Conservation (phyloP, 2,113 vertebrate genomes). For the Echinops telfairi region DNA sequence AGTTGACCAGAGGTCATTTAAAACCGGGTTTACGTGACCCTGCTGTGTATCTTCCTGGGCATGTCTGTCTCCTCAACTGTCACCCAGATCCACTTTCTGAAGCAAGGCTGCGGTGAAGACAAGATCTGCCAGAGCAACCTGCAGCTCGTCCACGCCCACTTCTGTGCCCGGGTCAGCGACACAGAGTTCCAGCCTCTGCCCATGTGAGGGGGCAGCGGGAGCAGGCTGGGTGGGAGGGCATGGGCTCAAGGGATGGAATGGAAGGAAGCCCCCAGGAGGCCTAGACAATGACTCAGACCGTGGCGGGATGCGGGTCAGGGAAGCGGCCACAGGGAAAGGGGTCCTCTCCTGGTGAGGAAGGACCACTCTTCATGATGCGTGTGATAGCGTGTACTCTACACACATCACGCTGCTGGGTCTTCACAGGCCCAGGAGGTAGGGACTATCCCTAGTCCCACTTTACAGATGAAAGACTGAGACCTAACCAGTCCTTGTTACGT, state of each 20-base stretch:
- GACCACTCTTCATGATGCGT: background rate
- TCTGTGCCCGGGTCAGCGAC: conserved; percentile 88
- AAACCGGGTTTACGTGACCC: background rate
- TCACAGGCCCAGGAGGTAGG: background rate
- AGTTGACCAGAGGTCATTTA: background rate
- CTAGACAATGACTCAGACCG: background rate
- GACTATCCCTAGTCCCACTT: background rate
- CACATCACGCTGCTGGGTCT: background rate
- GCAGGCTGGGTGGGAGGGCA: background rate
- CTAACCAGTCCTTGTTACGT: background rate
- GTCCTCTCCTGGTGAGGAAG: background rate
- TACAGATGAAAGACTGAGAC: background rate
- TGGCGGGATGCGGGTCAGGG: background rate
- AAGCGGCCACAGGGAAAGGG: rapidly evolving
- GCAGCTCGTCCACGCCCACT: conserved; percentile 89
- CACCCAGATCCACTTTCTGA: conserved; percentile 93
- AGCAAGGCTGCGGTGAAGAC: conserved; percentile 95
- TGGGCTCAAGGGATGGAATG: background rate
- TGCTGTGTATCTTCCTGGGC: background rate
- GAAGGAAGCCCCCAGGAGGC: background rate
- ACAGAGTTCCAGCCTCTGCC: conserved; percentile 92
- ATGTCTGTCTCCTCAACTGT: background rate
- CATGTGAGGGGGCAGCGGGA: conserved; percentile 83
- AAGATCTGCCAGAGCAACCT: conserved; percentile 97
- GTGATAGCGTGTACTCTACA: too few species aligned